Conservation (phyloP, 2,888 invertebrate genomes). For the Andrena bicolor region DNA sequence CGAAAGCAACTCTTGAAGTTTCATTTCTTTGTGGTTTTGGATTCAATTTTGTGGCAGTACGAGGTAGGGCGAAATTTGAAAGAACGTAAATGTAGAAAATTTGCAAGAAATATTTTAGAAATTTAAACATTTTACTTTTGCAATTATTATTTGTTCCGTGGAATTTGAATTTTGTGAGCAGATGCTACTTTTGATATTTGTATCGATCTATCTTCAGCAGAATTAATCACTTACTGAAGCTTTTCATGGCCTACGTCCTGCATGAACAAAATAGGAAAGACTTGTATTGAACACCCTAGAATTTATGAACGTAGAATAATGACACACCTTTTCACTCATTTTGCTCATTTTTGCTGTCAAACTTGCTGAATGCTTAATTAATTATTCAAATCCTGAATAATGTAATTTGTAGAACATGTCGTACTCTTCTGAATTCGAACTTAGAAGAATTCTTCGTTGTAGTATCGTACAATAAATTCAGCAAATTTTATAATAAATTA, state of each 20-base stretch:
- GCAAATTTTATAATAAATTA: no score
- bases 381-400: not conserved
- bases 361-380: not conserved
- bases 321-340: not conserved
- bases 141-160: not conserved
- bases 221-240: not conserved
- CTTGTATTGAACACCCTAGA: not conserved
- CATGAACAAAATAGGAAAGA: not conserved
- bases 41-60: no score
- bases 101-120: no score
- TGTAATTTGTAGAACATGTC: not conserved
- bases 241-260: not conserved
- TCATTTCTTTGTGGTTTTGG: no score
- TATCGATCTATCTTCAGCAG: not conserved
- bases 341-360: not conserved
- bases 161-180: not conserved
- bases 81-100: no score
- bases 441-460: no score
- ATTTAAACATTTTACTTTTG: not conserved
- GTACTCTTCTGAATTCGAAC: no score
- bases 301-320: not conserved
- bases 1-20: no score
- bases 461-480: no score
- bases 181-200: not conserved
- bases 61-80: no score